These are phyloP conservation scores for Champsocephalus esox DNA, from an alignment of 2,797 vertebrate genomes.

Conservation along the genomic window DNA sequence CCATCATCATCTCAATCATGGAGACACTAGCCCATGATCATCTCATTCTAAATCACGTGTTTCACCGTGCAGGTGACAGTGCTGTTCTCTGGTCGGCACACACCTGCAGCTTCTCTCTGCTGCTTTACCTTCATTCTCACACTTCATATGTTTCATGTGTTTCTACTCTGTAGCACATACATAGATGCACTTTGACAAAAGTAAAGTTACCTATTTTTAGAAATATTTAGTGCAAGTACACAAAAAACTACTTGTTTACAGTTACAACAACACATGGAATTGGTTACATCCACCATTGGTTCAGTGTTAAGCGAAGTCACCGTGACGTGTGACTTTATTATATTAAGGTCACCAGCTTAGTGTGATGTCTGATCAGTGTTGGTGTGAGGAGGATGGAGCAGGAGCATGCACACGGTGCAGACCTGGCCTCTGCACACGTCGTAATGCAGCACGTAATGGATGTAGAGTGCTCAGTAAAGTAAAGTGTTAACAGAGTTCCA, in stretches of 20 bases:
- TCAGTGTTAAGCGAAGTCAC: not conserved
- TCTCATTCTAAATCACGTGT: not conserved
- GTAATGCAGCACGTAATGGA: not conserved
- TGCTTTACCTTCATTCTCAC: too few relatives aligned
- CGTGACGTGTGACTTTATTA: not conserved
- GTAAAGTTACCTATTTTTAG: not conserved
- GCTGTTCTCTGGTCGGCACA: not conserved
- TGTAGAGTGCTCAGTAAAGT: constrained; percentile 17
- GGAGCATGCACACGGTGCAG: not conserved
- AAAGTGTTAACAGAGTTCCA: constrained; percentile 38
- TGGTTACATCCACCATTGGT: not conserved
- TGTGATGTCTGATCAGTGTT: not conserved
- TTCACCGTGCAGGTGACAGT: not conserved
- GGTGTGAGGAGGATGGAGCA: not conserved
- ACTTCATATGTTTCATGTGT: too few relatives aligned
- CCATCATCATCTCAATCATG: not conserved
- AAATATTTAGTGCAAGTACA: not conserved
- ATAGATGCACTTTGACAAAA: too few relatives aligned
- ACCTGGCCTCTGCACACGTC: not conserved
- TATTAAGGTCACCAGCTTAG: not conserved
- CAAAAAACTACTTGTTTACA: not conserved
- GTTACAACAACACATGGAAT: not conserved
- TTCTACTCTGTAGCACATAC: too few relatives aligned
- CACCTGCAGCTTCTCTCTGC: too few relatives aligned
- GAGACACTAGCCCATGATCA: not conserved